Conservation (phyloP, 2,797 vertebrate species). For the Sebastes flavidus region DNA sequence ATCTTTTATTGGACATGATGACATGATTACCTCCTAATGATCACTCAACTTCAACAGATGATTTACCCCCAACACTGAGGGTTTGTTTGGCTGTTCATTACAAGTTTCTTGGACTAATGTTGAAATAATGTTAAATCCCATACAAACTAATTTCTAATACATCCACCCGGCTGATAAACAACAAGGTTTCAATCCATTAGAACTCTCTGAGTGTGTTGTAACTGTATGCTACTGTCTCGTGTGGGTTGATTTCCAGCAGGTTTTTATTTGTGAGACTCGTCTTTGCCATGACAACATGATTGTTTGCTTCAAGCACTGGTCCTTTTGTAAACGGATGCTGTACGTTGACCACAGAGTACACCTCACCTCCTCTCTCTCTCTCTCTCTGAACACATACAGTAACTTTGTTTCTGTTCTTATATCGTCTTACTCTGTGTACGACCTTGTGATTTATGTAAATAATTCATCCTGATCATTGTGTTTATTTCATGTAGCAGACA, state of each 20-base stretch:
- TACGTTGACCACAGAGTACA: conserved; percentile 16
- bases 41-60: background rate
- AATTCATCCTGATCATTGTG: conserved; percentile 72
- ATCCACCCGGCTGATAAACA: background rate
- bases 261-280: conserved; percentile 44
- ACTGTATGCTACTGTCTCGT: conserved; percentile 40
- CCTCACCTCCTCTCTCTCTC: background rate
- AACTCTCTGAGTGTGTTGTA: conserved; percentile 42
- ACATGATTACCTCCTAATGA: conserved; percentile 9
- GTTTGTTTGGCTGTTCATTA: background rate
- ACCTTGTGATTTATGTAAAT: conserved; percentile 80
- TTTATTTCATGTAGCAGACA: conserved; percentile 85
- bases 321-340: conserved; percentile 19
- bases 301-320: conserved; percentile 40
- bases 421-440: conserved; percentile 61
- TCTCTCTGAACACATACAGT: conserved; percentile 10
- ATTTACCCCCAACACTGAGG: background rate
- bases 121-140: conserved; percentile 9
- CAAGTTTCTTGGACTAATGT: background rate
- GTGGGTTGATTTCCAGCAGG: conserved; percentile 32
- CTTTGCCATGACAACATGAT: conserved; percentile 49
- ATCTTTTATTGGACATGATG: conserved; percentile 4
- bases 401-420: conserved; percentile 52
- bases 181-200: background rate
- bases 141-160: background rate